Base-by-base conservation (phyloP, 2,113 vertebrate species). In the Cinclus mexicanus region DNA sequence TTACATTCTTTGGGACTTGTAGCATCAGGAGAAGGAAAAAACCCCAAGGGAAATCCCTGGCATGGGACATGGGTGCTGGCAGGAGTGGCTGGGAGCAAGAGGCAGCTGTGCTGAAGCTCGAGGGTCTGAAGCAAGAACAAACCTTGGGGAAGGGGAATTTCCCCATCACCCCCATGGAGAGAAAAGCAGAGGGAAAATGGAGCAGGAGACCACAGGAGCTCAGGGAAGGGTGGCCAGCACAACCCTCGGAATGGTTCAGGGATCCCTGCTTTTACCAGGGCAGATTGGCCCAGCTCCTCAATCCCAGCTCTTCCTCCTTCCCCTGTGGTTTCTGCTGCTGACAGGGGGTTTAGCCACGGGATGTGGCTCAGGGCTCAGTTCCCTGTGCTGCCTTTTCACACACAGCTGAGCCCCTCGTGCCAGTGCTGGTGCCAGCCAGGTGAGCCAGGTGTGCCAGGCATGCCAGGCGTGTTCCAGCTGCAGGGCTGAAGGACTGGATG, bases 321-420 rank as follows among this genome's bases (percentile, higher is more conserved):
- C 41, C 12, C 56, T 10, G 70, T 0, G 35, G 75, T 74, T 84
- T 47, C 25, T 80, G 87, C 53, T 28, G 55, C 63, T 84, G 5
- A 6, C 4, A 2, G 29, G 14, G 39, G 39, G 2, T 14, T 76
- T 10, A 0, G 12, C 12, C 6, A 1, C 42, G 13, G 65, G 71
- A 35, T 25, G 41, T 0, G 7, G 26, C 72, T 89, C 28, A 2
- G 11, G n/a, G 35, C 72, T 68, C 85, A 7, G 76, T 17, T 76
- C 57, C 81, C 68, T 13, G 4, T 3, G 67, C 50, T 1, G 3
- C n/a, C 42, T 50, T 84, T 20, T 20, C 8, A 2, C 59, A 3
- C 50, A 0, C 7, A 0, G 33, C 9, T 0, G 1, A 25, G 76
- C 35, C 21, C 29, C 80, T 24, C 0, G 5, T 24, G 41, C 52